phyloP scores from a whole-genome alignment of 2,888 invertebrate species.

The Eustalomyia histrio region DNA sequence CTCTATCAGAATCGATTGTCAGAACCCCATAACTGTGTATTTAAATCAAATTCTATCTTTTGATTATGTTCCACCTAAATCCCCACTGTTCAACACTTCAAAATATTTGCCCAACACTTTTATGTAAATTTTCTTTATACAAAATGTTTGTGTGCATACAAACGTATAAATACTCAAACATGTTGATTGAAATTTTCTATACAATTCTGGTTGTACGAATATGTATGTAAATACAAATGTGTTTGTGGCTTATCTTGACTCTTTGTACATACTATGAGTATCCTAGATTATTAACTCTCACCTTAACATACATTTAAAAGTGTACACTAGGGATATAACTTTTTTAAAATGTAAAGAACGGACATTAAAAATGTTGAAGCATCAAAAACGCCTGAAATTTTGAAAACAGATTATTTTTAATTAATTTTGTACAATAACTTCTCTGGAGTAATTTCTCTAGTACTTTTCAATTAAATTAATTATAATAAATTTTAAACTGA shows the following conservation, averaged over 20 bases:
- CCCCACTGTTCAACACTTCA: background rate
- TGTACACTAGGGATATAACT: too few species aligned
- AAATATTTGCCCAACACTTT: constrained; percentile 17
- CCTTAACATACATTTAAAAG: constrained; percentile 1
- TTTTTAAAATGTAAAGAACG: too few species aligned
- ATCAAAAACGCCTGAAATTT: too few species aligned
- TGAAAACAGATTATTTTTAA: too few species aligned
- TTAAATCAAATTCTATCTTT: too few species aligned
- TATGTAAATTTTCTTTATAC: background rate
- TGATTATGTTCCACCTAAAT: background rate
- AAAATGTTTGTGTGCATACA: constrained; percentile 8
- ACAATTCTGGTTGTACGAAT: background rate
- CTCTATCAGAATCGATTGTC: too few species aligned
- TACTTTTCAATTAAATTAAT: too few species aligned
- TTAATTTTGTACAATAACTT: too few species aligned
- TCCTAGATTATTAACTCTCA: constrained; percentile 35
- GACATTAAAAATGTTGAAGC: too few species aligned
- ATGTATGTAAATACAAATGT: background rate
- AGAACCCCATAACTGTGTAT: too few species aligned
- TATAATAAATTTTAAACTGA: too few species aligned
- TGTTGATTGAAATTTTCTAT: constrained; percentile 29
- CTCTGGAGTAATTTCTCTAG: too few species aligned
- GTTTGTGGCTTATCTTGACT: constrained; percentile 28
- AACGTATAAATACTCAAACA: constrained; percentile 17
- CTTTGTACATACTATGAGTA: constrained; percentile 5